A percentile compares a stretch with the other conserved stretches of the same genome.
Evolutionary conservation across 2,888 invertebrate species (phyloP).

Genomic region (Melanophora roralis): DNA sequence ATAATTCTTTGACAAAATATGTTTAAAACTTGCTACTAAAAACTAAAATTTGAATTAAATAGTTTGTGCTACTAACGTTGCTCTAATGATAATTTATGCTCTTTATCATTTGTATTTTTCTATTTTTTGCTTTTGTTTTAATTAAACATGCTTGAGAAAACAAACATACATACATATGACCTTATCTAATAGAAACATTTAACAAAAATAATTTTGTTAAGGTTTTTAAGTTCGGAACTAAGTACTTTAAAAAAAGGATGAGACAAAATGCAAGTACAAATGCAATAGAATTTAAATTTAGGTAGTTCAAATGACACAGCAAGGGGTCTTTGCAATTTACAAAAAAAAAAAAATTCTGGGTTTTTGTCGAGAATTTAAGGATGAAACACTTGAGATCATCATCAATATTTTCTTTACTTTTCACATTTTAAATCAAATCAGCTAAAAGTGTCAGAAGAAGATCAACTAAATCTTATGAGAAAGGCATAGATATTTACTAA

Average conservation of each 20-base stretch:
- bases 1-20: too few species aligned
- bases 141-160: conserved; percentile 20
- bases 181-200: neutral
- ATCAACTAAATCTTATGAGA: neutral
- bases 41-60: too few species aligned
- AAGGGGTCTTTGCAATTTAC: neutral
- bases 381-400: neutral
- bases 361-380: neutral
- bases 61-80: too few species aligned
- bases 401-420: too few species aligned
- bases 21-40: too few species aligned
- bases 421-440: neutral
- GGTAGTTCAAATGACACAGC: neutral
- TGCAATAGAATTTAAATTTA: neutral
- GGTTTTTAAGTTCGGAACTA: neutral
- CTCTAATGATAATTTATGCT: too few species aligned
- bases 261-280: neutral
- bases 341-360: neutral
- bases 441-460: neutral
- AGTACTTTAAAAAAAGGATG: neutral
- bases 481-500: too few species aligned
- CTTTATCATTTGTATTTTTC: neutral
- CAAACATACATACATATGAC: neutral
- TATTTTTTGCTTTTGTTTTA: neutral
- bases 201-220: neutral